A percentile compares a stretch with the other conserved stretches of the same genome.
phyloP scores from a whole-genome alignment of 2,113 vertebrate genomes.

The Sylvicapra grimmia region DNA sequence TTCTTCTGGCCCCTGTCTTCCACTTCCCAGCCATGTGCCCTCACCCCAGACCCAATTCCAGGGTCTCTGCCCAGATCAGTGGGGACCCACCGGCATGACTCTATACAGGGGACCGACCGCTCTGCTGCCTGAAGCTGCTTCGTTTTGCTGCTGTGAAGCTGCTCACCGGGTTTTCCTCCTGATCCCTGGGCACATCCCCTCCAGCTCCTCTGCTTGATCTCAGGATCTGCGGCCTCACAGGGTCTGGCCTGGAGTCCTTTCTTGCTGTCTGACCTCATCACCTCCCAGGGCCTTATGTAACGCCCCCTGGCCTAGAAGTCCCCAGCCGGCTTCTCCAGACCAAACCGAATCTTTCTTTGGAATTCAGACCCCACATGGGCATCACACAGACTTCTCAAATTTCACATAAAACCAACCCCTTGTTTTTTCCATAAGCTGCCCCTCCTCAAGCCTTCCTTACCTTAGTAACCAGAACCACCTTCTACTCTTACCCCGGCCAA shows the following conservation, averaged over 20 bases:
- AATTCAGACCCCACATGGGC: neutral
- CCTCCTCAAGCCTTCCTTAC: neutral
- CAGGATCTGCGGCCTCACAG: neutral
- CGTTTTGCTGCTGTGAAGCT: neutral
- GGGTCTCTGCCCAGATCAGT: neutral
- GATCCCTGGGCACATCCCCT: neutral
- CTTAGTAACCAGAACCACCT: neutral
- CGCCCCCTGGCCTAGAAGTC: neutral
- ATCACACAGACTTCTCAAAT: neutral
- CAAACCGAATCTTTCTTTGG: neutral
- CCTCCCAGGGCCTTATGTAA: too few relatives aligned
- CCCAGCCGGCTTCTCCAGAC: neutral
- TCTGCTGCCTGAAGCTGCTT: neutral
- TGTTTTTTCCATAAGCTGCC: neutral
- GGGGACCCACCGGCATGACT: neutral
- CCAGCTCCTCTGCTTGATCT: neutral
- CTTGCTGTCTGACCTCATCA: neutral
- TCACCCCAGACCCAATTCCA: neutral
- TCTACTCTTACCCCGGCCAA: neutral
- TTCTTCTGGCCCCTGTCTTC: neutral
- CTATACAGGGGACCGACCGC: fast-evolving
- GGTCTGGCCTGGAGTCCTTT: neutral
- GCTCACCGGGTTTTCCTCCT: neutral
- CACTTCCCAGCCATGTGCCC: neutral
- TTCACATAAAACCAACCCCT: neutral